Evolutionary conservation across 2,888 invertebrate genomes (phyloP).

Genomic region (Rhamphomyia laevipes): DNA sequence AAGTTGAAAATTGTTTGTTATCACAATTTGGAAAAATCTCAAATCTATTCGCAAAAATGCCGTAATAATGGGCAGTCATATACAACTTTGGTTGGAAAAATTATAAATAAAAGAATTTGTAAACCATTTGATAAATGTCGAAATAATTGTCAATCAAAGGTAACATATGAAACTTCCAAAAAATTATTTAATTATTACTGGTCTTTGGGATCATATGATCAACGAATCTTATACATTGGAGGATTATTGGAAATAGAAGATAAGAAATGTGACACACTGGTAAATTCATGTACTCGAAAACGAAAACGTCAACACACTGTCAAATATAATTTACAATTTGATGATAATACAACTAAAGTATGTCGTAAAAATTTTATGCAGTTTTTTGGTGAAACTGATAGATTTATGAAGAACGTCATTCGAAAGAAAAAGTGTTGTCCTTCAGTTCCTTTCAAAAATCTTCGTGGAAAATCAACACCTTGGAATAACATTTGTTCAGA

Average conservation of each 20-base stretch:
- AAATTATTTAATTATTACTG: conserved; percentile 4
- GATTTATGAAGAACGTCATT: neutral
- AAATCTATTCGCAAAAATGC: too few relatives aligned
- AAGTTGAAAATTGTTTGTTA: too few relatives aligned
- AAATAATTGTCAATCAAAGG: neutral
- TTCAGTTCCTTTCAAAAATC: neutral
- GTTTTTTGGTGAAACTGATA: neutral
- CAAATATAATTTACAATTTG: conserved; percentile 1
- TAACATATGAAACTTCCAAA: neutral
- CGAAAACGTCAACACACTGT: conserved; percentile 5
- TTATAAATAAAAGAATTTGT: too few relatives aligned
- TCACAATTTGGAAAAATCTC: too few relatives aligned
- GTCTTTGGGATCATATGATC: conserved; percentile 5
- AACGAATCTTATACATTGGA: conserved; percentile 1
- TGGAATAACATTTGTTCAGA: too few relatives aligned
- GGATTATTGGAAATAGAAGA: neutral
- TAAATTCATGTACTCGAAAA: neutral
- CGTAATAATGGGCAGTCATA: too few relatives aligned
- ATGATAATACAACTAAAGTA: neutral
- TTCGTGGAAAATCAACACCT: neutral
- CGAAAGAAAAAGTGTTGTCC: neutral
- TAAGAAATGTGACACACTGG: conserved; percentile 4
- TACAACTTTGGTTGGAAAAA: too few relatives aligned
- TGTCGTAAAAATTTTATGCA: neutral
- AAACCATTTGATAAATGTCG: conserved; percentile 3